Base-by-base conservation (phyloP, 1,140 invertebrate genomes). In the Pristionchus pacificus region DNA sequence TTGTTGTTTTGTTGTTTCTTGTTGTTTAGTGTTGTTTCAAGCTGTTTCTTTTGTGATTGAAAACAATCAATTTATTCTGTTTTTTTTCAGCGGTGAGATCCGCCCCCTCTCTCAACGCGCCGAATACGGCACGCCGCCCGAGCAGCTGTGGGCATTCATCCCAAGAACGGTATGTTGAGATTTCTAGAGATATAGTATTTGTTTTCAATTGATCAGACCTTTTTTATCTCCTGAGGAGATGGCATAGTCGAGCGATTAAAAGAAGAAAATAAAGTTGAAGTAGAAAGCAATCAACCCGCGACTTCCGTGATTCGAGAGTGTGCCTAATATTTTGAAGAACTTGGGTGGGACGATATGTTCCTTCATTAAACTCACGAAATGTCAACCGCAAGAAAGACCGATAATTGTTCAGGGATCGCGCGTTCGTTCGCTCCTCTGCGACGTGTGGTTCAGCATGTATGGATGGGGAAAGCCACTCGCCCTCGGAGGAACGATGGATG, bases 391-490 rank as follows among this genome's bases (percentile, higher is more conserved):
- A 57, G 19, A 57, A 57, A 57, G 24, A 57, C 19, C 19, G 19
- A 57, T 14, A 13, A 55, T 58, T 65, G n/a, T 65, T 68, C 14
- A 68, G 65, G 67, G 68, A 30, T 29, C n/a, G 3, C 25, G 29
- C 15, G 30, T 60, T 32, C 32, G 71, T 15, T 62, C 25, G 32
- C 59, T 60, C 27, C 63, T 68, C 59, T 28, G 60, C 0, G 71
- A 73, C 28, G 55, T 73, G 27, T 73, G 57, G 55, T 73, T 62
- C 29, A 68, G 65, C 24, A n/a, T 73, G n/a, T 73, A 64, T 55
- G 71, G 68, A 15, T 57, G 67, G 2, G 65, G 63, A 60, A 19
- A 15, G 0, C 66, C 66, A 13, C 66, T 58, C 28, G 49, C 57
- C n/a, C 10, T 68, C 0, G 31, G 31, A 14, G 66, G 66, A 25